Base-by-base conservation (phyloP, 1,140 invertebrate genomes). In the Drosophila lacteicornis region DNA sequence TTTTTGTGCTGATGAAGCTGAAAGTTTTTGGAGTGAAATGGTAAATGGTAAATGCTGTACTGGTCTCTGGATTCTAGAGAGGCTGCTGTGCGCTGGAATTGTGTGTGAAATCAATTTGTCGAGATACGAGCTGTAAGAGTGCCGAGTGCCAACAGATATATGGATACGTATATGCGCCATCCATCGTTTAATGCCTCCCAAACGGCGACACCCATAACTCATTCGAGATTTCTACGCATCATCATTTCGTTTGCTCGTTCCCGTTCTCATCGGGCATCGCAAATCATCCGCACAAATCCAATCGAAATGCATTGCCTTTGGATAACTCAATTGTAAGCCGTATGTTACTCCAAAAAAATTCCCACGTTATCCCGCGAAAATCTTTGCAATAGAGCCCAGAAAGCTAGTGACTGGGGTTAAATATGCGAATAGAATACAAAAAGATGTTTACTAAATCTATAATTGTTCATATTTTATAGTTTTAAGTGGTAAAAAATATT, bases 71-170 rank as follows among this genome's bases (percentile, higher is more conserved):
- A 22, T 19, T 8, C 51, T 55, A 22, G 12, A 5, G 51, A 56
- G 53, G 8, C 53, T 55, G 30, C 30, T 36, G 2, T 68, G 57
- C 22, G 70, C 40, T 47, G 68, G 75, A 82, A 79, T 51, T 80
- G 83, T 88, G 83, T 87, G 83, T 87, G 84, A 88, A 87, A 87
- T 87, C 83, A 87, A 87, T 87, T 87, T 87, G 83, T 87, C 80
- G 51, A 80, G 88, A 87, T 88, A 80, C 74, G 68, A 87, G 83
- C 76, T 66, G 80, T 33, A 30, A 51, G 70, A 87, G 62, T 51
- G 47, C 57, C 49, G 46, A 40, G 57, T 56, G 69, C 30, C 19
- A 51, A 53, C 45, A 17, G 60, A 49, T 53, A 58, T 27, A 66
- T 62, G 13, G 15, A 17, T 33, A 38, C 11, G 51, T 55, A 63